These are phyloP conservation scores for Teleogryllus oceanicus DNA, from an alignment of 2,888 invertebrate species.

Conservation along the genomic window DNA sequence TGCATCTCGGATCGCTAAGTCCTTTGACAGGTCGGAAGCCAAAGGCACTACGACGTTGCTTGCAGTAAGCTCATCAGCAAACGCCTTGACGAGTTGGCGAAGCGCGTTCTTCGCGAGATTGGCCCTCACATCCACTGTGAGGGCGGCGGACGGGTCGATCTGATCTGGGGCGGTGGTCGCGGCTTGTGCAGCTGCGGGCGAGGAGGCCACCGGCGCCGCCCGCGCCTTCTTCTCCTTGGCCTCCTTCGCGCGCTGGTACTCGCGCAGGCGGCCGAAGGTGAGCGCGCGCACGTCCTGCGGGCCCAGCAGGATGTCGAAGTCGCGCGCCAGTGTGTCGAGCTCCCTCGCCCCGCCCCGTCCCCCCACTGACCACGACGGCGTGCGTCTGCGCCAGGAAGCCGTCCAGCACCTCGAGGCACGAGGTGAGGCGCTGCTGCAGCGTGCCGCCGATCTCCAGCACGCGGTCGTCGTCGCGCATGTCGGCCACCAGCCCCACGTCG, in stretches of 20 bases:
- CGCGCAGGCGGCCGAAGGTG: constrained; percentile 57
- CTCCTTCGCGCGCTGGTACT: constrained; percentile 20
- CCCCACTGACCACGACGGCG: constrained; percentile 71
- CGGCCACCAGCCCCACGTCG: constrained; percentile 72
- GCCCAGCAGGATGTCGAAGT: constrained; percentile 81
- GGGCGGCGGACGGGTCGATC: too few relatives aligned
- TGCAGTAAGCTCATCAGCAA: constrained; percentile 26
- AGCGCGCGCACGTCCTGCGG: constrained; percentile 80
- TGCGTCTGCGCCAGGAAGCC: constrained; percentile 63
- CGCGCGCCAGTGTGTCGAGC: constrained; percentile 83
- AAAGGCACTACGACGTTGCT: constrained; percentile 19
- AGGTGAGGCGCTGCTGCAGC: constrained; percentile 78
- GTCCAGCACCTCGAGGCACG: constrained; percentile 68
- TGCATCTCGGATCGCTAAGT: too few relatives aligned
- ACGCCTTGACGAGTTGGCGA: neutral
- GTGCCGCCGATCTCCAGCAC: constrained; percentile 61
- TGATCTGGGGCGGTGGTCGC: too few relatives aligned
- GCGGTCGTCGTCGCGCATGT: constrained; percentile 63
- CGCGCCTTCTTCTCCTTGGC: neutral
- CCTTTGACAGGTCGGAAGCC: neutral
- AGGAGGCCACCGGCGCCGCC: neutral
- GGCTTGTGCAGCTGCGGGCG: neutral
- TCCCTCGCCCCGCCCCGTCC: too few relatives aligned
- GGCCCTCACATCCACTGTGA: too few relatives aligned
- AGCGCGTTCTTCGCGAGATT: too few relatives aligned